phyloP scores from a whole-genome alignment of 2,888 invertebrate species.

The Lasioglossum lativentre region DNA sequence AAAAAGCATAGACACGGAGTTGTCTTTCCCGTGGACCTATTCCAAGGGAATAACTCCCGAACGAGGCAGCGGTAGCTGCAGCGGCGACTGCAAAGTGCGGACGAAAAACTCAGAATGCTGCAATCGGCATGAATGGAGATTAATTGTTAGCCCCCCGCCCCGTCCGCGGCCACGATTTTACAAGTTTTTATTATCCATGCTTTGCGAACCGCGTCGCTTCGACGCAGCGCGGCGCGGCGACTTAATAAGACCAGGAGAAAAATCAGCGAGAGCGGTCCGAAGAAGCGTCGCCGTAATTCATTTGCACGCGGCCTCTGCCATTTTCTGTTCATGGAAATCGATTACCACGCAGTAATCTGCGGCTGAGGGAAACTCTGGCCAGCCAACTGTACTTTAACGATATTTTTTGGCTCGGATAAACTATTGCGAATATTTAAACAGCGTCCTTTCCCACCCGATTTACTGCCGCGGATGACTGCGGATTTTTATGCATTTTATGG shows the following conservation, averaged over 20 bases:
- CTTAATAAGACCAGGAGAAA: conserved; percentile 32
- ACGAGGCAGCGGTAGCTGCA: conserved; percentile 51
- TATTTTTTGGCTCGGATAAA: neutral
- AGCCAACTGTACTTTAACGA: neutral
- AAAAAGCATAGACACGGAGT: conserved; percentile 18
- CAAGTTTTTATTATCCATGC: conserved; percentile 58
- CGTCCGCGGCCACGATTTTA: conserved; percentile 44
- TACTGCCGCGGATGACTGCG: neutral
- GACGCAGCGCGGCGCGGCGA: conserved; percentile 14
- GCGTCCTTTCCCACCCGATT: neutral
- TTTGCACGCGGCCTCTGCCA: conserved; percentile 30
- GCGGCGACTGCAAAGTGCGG: conserved; percentile 8
- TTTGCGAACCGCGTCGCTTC: conserved; percentile 26
- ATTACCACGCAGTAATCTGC: conserved; percentile 24
- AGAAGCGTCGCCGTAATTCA: conserved; percentile 35
- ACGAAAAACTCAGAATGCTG: conserved; percentile 70
- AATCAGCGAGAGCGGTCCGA: conserved; percentile 1
- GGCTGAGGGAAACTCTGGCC: neutral
- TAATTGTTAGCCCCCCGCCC: conserved; percentile 71
- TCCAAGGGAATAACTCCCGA: conserved; percentile 61
- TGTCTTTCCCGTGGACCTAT: conserved; percentile 12
- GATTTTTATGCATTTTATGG: too few relatives aligned
- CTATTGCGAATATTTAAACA: conserved; percentile 6
- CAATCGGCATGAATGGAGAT: conserved; percentile 77
- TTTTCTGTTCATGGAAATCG: conserved; percentile 32